Evolutionary conservation across 2,113 vertebrate genomes (phyloP).

Genomic region (Vulpes vulpes): DNA sequence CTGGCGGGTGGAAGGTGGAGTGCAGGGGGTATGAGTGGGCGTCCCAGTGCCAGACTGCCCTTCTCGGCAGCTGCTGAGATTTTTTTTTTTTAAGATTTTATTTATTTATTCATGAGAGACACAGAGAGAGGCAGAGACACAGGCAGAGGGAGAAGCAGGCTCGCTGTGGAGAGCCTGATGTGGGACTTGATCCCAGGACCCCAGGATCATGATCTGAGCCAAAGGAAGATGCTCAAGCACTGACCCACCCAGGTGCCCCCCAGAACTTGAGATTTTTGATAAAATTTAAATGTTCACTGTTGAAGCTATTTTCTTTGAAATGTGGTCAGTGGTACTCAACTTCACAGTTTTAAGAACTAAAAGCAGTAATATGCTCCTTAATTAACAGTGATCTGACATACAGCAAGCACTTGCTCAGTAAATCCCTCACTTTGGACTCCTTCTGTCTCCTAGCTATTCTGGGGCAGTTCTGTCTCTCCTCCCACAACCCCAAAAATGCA

Average conservation of each 20-base stretch:
- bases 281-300: not conserved
- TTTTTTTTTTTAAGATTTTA: not conserved
- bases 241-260: not conserved
- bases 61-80: not conserved
- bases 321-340: not conserved
- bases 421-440: not conserved
- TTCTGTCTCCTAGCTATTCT: not conserved
- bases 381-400: not conserved
- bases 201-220: not conserved
- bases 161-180: not conserved
- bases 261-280: not conserved
- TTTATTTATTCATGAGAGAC: not conserved
- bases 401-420: not conserved
- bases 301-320: not conserved
- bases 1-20: rapidly evolving
- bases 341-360: not conserved
- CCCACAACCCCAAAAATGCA: not conserved
- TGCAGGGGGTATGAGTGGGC: not conserved
- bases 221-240: not conserved
- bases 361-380: not conserved
- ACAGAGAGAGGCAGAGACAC: not conserved
- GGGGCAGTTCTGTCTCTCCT: not conserved
- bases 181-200: not conserved
- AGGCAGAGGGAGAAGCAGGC: not conserved
- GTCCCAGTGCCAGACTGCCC: not conserved